Conservation (phyloP, 2,888 invertebrate species). For the Meiosimyza decipiens region DNA sequence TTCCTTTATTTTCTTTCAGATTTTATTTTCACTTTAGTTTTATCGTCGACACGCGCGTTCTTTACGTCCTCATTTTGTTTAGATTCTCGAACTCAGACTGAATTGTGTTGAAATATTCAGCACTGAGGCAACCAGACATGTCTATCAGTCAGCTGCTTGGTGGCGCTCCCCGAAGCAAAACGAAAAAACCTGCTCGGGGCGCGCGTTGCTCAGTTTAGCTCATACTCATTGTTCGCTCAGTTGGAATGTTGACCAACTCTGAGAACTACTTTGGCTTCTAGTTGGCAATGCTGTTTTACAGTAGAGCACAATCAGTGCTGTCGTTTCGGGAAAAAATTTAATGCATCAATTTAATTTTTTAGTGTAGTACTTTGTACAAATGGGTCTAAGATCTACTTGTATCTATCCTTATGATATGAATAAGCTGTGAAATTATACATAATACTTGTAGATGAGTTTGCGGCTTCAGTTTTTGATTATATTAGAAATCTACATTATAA, state of each 20-base stretch:
- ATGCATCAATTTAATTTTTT: too few relatives aligned
- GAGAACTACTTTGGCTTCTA: background rate
- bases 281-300: slow-evolving; percentile 15
- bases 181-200: slow-evolving; percentile 20
- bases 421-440: too few relatives aligned
- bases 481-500: too few relatives aligned
- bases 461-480: too few relatives aligned
- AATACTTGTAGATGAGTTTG: too few relatives aligned
- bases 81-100: slow-evolving; percentile 54
- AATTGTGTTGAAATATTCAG: slow-evolving; percentile 28
- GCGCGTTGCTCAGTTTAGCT: slow-evolving; percentile 1
- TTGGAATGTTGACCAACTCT: slow-evolving; percentile 13
- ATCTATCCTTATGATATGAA: too few relatives aligned
- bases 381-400: too few relatives aligned
- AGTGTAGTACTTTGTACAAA: too few relatives aligned
- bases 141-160: slow-evolving; percentile 3
- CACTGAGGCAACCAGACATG: slow-evolving; percentile 11
- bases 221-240: slow-evolving; percentile 9
- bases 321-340: too few relatives aligned
- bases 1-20: too few relatives aligned
- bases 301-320: slow-evolving; percentile 29
- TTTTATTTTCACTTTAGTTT: background rate
- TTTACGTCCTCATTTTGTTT: slow-evolving; percentile 54
- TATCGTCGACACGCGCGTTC: slow-evolving; percentile 45
- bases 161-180: slow-evolving; percentile 1